Conservation (phyloP, 2,797 vertebrate species). For the Huso huso region DNA sequence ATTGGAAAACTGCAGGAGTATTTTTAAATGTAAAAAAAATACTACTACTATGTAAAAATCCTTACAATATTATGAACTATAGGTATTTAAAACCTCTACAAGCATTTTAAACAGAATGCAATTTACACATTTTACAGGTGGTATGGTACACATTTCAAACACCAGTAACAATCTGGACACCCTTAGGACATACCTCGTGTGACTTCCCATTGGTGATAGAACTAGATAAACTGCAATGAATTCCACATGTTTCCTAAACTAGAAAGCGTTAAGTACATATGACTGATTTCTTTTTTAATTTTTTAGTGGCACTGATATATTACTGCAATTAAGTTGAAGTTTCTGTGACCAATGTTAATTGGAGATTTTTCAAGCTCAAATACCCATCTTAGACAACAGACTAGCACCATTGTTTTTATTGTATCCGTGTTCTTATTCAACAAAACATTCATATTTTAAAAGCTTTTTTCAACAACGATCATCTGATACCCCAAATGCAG, state of each 20-base stretch:
- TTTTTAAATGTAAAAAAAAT: too few relatives aligned
- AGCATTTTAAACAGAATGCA: too few relatives aligned
- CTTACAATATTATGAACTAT: too few relatives aligned
- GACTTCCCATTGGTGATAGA: slow-evolving; percentile 10
- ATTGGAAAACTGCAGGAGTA: too few relatives aligned
- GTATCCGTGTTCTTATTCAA: background rate
- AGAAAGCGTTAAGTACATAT: background rate
- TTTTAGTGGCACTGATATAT: slow-evolving; percentile 1
- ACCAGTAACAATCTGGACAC: background rate
- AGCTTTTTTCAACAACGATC: background rate
- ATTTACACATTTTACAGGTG: too few relatives aligned
- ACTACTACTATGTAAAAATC: too few relatives aligned
- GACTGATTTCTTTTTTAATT: background rate
- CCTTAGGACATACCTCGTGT: background rate
- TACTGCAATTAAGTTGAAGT: background rate
- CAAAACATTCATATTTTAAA: background rate
- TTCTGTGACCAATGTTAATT: background rate
- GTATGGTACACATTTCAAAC: background rate
- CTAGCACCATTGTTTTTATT: background rate
- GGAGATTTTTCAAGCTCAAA: background rate
- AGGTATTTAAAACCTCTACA: too few relatives aligned
- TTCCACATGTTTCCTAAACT: slow-evolving; percentile 8
- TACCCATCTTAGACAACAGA: too few relatives aligned
- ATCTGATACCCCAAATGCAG: background rate
- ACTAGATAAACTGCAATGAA: slow-evolving; percentile 7